Conservation (phyloP, 2,888 invertebrate species). For the Pheosia tremula region DNA sequence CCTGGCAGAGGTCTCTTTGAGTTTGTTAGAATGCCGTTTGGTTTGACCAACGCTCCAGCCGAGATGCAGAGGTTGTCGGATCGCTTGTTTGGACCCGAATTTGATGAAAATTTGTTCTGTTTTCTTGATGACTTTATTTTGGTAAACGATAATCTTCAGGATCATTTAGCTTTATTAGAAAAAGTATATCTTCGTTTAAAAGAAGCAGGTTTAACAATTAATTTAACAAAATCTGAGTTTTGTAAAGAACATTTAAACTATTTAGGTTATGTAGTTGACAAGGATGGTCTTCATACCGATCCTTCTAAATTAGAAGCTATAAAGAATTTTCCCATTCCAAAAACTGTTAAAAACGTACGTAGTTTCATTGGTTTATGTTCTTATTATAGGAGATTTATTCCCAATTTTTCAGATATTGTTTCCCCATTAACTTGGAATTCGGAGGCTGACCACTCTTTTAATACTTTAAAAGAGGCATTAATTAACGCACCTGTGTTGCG, state of each 20-base stretch:
- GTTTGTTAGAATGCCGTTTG: too few species aligned
- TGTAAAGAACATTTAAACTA: conserved; percentile 13
- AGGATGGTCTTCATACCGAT: conserved; percentile 22
- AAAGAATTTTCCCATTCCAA: conserved; percentile 10
- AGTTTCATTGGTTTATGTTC: conserved; percentile 24
- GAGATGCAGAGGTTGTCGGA: not conserved
- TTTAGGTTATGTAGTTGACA: conserved; percentile 13
- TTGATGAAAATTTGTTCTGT: conserved; percentile 11
- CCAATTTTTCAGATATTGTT: conserved; percentile 31
- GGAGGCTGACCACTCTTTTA: conserved; percentile 25
- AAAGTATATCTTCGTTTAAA: too few species aligned
- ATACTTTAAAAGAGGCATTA: conserved; percentile 17
- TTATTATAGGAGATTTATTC: conserved; percentile 30
- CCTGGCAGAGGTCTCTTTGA: too few species aligned
- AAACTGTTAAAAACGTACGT: conserved; percentile 15
- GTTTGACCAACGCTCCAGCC: too few species aligned
- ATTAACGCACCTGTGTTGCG: conserved; percentile 23
- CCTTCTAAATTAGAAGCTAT: conserved; percentile 22
- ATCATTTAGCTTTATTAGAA: too few species aligned
- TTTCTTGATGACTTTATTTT: conserved; percentile 27
- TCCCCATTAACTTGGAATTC: conserved; percentile 31
- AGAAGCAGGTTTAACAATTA: conserved; percentile 18
- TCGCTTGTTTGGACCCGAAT: conserved; percentile 6
- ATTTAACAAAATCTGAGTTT: conserved; percentile 22
- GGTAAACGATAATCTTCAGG: too few species aligned